These are phyloP conservation scores for Zaprionus ghesquierei DNA, from an alignment of 1,140 invertebrate species.

Conservation along the genomic window DNA sequence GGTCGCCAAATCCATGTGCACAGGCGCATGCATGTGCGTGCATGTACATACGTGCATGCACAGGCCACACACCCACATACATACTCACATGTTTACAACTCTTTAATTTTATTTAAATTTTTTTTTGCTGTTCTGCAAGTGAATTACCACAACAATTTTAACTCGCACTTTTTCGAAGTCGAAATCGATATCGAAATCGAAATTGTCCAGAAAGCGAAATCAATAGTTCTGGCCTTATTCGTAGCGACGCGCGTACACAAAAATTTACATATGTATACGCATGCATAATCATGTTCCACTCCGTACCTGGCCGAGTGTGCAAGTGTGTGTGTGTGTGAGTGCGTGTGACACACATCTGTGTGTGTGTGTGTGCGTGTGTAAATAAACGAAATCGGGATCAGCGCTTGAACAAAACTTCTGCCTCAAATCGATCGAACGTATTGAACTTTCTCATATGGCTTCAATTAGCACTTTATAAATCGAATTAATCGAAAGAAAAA, in stretches of 20 bases:
- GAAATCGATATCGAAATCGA: not conserved
- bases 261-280: slow-evolving; percentile 1
- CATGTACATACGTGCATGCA: not conserved
- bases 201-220: slow-evolving; percentile 35
- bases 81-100: not conserved
- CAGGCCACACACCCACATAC: no score
- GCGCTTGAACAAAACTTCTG: slow-evolving; percentile 4
- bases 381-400: slow-evolving; percentile 50
- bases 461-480: slow-evolving; percentile 58
- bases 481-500: slow-evolving; percentile 23
- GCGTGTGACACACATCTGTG: not conserved
- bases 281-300: not conserved
- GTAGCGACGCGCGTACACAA: not conserved
- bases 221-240: slow-evolving; percentile 20
- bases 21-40: not conserved
- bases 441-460: slow-evolving; percentile 64
- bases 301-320: not conserved
- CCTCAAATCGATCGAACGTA: not conserved
- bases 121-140: slow-evolving; percentile 15
- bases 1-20: slow-evolving; percentile 5
- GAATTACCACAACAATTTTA: slow-evolving; percentile 11
- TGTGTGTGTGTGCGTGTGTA: slow-evolving; percentile 8
- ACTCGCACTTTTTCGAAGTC: slow-evolving; percentile 14
- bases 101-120: slow-evolving; percentile 11
- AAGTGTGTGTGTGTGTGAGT: not conserved